A percentile compares a stretch with the other conserved stretches of the same genome.
Evolutionary conservation across 2,797 vertebrate species (phyloP).

Genomic region (Enteromius paludinosus): DNA sequence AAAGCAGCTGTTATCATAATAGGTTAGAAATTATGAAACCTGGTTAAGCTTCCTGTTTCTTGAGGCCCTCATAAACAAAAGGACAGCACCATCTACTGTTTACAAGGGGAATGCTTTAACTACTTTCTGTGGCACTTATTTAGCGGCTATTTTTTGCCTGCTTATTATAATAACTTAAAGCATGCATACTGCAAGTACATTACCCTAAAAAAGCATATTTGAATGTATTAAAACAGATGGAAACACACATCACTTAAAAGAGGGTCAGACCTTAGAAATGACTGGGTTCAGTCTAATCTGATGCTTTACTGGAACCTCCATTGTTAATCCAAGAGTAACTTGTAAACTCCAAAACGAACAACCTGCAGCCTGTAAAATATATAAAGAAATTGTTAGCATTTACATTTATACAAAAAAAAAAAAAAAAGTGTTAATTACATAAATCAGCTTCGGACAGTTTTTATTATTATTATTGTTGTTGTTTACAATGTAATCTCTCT

Average conservation of each 20-base stretch:
- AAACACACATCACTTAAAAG: background rate
- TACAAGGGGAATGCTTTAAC: background rate
- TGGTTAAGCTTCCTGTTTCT: background rate
- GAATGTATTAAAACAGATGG: background rate
- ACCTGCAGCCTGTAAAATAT: conserved; percentile 10
- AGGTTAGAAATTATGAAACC: background rate
- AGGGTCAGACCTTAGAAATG: conserved; percentile 24
- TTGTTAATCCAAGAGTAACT: conserved; percentile 35
- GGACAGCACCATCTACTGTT: conserved; percentile 38
- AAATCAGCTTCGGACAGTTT: background rate
- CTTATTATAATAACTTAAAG: background rate
- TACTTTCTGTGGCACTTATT: background rate
- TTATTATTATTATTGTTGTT: no score
- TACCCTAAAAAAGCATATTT: background rate
- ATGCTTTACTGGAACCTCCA: background rate
- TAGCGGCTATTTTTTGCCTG: background rate
- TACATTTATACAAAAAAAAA: background rate
- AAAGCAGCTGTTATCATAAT: background rate
- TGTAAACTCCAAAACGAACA: conserved; percentile 15
- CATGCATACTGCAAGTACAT: background rate
- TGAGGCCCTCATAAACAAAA: background rate
- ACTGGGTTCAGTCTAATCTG: background rate
- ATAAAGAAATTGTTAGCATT: background rate
- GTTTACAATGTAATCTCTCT: background rate
- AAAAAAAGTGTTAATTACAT: background rate